These are phyloP conservation scores for Epinephelus awoara DNA, from an alignment of 2,797 vertebrate genomes.

Conservation along the genomic window DNA sequence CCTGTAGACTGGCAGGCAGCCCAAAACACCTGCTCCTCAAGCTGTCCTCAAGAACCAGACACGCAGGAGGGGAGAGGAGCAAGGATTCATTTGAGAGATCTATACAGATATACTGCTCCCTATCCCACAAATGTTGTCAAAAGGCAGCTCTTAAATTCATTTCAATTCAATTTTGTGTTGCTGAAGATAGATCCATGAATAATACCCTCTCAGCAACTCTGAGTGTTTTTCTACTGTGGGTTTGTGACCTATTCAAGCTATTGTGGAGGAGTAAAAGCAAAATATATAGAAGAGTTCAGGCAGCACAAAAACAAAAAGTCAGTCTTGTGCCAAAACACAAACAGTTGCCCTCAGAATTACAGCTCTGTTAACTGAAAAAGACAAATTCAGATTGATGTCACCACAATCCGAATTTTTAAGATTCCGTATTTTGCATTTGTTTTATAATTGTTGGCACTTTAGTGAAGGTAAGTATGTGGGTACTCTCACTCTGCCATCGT, in stretches of 20 bases:
- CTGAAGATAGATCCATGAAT: background rate
- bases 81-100: background rate
- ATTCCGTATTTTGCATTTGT: background rate
- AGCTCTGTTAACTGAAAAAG: constrained; percentile 2
- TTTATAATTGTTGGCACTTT: background rate
- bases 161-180: background rate
- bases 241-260: background rate
- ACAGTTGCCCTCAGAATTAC: background rate
- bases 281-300: constrained; percentile 21
- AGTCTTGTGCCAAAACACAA: background rate
- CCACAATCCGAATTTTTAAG: background rate
- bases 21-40: constrained; percentile 82
- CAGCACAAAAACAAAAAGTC: background rate
- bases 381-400: background rate
- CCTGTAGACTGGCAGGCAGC: constrained; percentile 52
- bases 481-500: background rate
- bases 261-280: constrained; percentile 14
- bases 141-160: background rate
- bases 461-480: background rate
- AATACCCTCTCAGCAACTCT: background rate
- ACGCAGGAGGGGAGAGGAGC: background rate
- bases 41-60: constrained; percentile 58
- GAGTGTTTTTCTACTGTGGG: background rate
- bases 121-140: background rate
- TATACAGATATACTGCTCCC: background rate